Evolutionary conservation across 2,113 vertebrate genomes (phyloP), one percentile per base, ranked within the genome.

Genomic region (Ptychochromis oligacanthus): DNA sequence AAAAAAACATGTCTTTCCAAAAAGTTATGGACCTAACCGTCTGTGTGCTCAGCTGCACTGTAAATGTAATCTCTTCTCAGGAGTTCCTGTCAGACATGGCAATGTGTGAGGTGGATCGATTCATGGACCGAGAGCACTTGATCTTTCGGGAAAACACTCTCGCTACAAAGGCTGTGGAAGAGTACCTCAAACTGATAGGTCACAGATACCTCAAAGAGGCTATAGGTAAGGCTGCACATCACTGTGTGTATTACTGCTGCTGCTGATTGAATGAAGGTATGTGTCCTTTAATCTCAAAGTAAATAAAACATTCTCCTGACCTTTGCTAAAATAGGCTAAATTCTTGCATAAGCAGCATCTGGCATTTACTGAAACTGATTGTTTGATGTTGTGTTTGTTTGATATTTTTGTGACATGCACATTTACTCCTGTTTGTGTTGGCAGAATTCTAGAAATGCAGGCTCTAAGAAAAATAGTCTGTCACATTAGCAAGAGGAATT

Each of bases 41-140:
- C 4, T 15, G 18, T 43, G 10, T 3, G 2, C 13, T 67, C 24
- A 34, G 31, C n/a, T 82, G 24, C 76, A 20, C 57, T 74, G 15
- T 7, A 84, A 76, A 15, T 75, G 3, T 24, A 10, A 7, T 88
- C 15, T 75, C 34, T 83, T 59, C 79, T 59, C 90, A 99, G 98
- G 98, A 99, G 92, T 99, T 99, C 93, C 96, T 99, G 87, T 99
- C 98, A 17, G 98, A 99, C 95, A 98, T 99, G 98, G 98, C 98
- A 61, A 98, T 99, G 97, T 97, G 97, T 52, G 98, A 99, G 90
- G 97, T 99, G 72, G 98, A 99, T 93, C 97, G 98, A 46, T 99
- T 98, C 93, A 97, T 98, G 93, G 97, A 99, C 93, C 96, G 98
- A 22, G 98, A 99, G 90, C 98, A 99, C 92, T 94, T 99, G 89